Base-by-base conservation (phyloP, 2,113 vertebrate species). In the Amia ocellicauda region DNA sequence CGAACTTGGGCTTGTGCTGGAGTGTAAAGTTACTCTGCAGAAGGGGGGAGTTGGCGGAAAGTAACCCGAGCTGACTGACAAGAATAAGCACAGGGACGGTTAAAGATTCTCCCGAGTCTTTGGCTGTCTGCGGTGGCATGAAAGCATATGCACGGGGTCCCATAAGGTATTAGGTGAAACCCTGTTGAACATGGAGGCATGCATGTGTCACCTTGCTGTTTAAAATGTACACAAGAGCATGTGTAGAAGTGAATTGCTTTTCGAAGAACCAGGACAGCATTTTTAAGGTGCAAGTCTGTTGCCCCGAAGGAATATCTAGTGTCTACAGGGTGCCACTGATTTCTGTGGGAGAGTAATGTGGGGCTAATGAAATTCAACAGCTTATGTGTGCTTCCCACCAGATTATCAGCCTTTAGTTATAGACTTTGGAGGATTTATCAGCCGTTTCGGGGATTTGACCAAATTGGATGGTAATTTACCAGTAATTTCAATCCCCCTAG, bases 61-160 rank as follows among this genome's bases (percentile, higher is more conserved):
- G 69, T 58, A 74, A 69, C 66, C 59, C 22, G 49, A 70, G 58
- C 58, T 36, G 43, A 19, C 42, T 71, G 68, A 58, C 64, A 40
- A 54, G 62, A 75, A 78, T 73, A 73, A 36, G 31, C 66, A 60
- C 51, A 23, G 50, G 70, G 68, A 63, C 60, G 61, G 54, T 45
- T 52, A 16, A 58, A 61, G 56, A 69, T 5, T 5, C 31, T 36
- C 5, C 11, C 2, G 11, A 36, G 31, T 36, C 31, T 36, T 47
- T 40, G 47, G 19, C 28, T 36, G 28, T 17, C 14, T 53, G n/a
- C 20, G 51, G 45, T 10, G 26, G 52, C 1, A 50, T 3, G 24
- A 19, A 36, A 36, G 31, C 5, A 36, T 2, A 11, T 36, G 31
- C 31, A 36, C 11, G 5, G 11, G 11, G 31, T 36, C 31, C 5